Evolutionary conservation across 2,113 vertebrate species (phyloP), one percentile per base, ranked within the genome.

Genomic region (Plotosus lineatus): DNA sequence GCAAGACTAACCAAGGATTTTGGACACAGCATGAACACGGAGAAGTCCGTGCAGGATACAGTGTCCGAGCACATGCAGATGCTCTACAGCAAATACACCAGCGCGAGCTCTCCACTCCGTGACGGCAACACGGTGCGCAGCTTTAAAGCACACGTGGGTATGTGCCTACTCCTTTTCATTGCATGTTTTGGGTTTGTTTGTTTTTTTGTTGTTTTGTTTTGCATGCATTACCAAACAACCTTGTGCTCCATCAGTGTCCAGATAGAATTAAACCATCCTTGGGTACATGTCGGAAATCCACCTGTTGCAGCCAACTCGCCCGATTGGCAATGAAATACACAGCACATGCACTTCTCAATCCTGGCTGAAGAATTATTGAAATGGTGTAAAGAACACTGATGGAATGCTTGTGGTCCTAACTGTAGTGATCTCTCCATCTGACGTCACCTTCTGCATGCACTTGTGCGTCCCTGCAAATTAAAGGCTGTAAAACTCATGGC

Each of bases 81-180:
- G 86, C 95, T 98, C 74, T 98, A 98, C 80, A 90, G 93, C 40
- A 95, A 94, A 87, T 98, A 95, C 92, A 90, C 90, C 81, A 90
- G 83, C 28, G 91, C 90, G 28, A 92, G 91, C 8, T 92, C 90
- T 77, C 87, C 87, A 36, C 92, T 92, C 84, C 90, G 87, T 78
- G 93, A 94, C 76, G 95, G 97, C 3, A 98, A 99, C 93, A 98
- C 97, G 0, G 95, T 98, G 31, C 95, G 97, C 73, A 95, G 96
- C 74, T 94, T 94, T 84, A 93, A 92, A 84, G 92, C 92, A 80
- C 92, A 93, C 61, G 90, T 87, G 89, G 93, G 93, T 94, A 90
- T 21, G 92, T 92, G 50, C 81, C 80, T 53, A 51, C 11, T 63
- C 31, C 72, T 8, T 36, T 33, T 14, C 2, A 12, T 42, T 40